Evolutionary conservation across 2,113 vertebrate species (phyloP).

Genomic region (Puma concolor): DNA sequence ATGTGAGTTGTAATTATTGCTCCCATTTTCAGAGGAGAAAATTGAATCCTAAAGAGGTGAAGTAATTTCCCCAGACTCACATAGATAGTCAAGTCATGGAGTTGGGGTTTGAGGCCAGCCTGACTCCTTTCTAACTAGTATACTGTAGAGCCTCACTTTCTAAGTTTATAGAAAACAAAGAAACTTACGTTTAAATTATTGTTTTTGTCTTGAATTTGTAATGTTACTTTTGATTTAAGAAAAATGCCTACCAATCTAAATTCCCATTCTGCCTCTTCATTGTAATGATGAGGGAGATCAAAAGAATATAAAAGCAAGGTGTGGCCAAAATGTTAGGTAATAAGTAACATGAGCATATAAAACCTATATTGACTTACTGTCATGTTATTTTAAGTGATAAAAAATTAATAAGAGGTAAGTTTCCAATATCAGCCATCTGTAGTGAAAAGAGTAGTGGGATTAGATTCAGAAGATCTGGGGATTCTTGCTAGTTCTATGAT

Average conservation of each 20-base stretch:
- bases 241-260: not conserved
- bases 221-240: constrained; percentile 13
- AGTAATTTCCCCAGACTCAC: not conserved
- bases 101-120: not conserved
- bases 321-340: not conserved
- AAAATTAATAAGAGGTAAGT: not conserved
- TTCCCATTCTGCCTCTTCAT: not conserved
- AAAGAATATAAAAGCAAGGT: constrained; percentile 2
- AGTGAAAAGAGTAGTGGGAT: not conserved
- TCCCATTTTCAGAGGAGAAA: not conserved
- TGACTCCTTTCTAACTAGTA: not conserved
- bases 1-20: not conserved
- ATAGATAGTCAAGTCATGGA: not conserved
- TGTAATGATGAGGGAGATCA: constrained; percentile 14
- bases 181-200: constrained; percentile 32
- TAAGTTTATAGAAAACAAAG: not conserved
- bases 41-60: not conserved
- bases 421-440: not conserved
- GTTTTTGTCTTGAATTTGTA: not conserved
- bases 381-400: not conserved
- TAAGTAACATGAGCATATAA: not conserved
- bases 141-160: not conserved
- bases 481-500: not conserved
- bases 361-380: not conserved
- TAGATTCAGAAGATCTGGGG: not conserved